These are phyloP conservation scores for Sphaerophoria taeniata DNA, from an alignment of 2,888 invertebrate genomes.

Conservation along the genomic window DNA sequence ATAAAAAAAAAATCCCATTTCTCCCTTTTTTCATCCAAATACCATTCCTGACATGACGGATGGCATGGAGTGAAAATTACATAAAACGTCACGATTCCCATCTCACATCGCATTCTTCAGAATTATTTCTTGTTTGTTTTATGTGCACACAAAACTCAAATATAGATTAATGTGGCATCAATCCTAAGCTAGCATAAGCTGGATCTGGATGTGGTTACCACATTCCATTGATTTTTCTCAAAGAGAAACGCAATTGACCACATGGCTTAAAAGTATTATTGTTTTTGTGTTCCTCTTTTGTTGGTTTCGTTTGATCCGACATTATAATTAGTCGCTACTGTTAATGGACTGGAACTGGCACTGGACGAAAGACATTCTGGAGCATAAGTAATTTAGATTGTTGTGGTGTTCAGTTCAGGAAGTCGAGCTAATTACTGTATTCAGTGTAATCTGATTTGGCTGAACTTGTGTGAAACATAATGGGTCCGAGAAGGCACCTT, in stretches of 20 bases:
- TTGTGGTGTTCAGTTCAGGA: constrained; percentile 50
- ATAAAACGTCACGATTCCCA: constrained; percentile 48
- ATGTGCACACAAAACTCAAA: constrained; percentile 25
- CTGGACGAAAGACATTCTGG: constrained; percentile 44
- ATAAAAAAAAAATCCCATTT: constrained; percentile 19
- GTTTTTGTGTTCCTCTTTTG: not conserved
- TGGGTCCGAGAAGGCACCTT: not conserved
- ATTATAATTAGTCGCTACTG: constrained; percentile 44
- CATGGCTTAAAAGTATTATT: constrained; percentile 29
- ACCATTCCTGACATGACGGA: constrained; percentile 30
- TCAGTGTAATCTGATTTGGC: not conserved
- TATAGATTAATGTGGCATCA: constrained; percentile 67
- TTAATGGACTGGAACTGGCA: not conserved
- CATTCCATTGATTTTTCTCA: constrained; percentile 12
- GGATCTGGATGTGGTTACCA: constrained; percentile 7
- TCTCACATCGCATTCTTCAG: constrained; percentile 22
- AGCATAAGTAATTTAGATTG: constrained; percentile 36
- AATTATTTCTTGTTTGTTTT: constrained; percentile 24
- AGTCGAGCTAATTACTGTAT: constrained; percentile 16
- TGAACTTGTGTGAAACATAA: not conserved
- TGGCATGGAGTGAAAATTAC: constrained; percentile 51
- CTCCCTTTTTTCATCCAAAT: constrained; percentile 14
- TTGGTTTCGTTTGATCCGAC: constrained; percentile 34
- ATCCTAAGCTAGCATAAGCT: constrained; percentile 39
- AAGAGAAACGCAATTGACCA: constrained; percentile 56